Evolutionary conservation across 2,113 vertebrate genomes (phyloP), one percentile per base, ranked within the genome.

Genomic region (Solea senegalensis): DNA sequence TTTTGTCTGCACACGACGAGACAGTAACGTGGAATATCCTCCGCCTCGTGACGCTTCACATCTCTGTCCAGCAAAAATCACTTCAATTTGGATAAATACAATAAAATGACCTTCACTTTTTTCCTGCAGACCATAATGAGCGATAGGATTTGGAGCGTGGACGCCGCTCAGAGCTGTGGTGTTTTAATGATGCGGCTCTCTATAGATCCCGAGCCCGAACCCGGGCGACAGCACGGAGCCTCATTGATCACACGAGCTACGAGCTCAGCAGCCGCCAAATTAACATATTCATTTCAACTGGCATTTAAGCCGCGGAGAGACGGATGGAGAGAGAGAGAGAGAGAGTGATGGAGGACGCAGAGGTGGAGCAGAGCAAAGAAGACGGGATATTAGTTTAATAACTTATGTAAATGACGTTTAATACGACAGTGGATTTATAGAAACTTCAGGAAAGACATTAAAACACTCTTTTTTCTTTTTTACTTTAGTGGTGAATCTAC

Each of bases 201-300:
- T 45, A 72, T 76, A 72, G 72, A 83, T 81, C 58, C 63, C 27
- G 50, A 15, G 54, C 72, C 70, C 65, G 46, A 65, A 61, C 62
- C 9, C 62, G 76, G 77, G 77, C 80, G 81, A 64, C 75, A 76
- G 69, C 54, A 57, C 43, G 63, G 59, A 79, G 80, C 66, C 57
- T 78, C 83, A 76, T 87, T 80, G 87, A 89, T 89, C 85, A 86
- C 57, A 6, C 15, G 54, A 41, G 78, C 80, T 61, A 78, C 46
- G 51, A 83, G 85, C 72, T 21, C 77, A 55, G 75, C 65, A 21
- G 87, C 65, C 68, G 7, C 60, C 11, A 61, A 54, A 86, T 84
- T 86, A 86, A 82, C 83, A 87, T 89, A 81, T 86, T 87, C 74
- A 86, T 86, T 84, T 80, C 49, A 56, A 71, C 48, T 86, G 78